A percentile compares a stretch with the other conserved stretches of the same genome.
Evolutionary conservation across 2,797 vertebrate genomes (phyloP).

Genomic region (Peromyscus melanophrys): DNA sequence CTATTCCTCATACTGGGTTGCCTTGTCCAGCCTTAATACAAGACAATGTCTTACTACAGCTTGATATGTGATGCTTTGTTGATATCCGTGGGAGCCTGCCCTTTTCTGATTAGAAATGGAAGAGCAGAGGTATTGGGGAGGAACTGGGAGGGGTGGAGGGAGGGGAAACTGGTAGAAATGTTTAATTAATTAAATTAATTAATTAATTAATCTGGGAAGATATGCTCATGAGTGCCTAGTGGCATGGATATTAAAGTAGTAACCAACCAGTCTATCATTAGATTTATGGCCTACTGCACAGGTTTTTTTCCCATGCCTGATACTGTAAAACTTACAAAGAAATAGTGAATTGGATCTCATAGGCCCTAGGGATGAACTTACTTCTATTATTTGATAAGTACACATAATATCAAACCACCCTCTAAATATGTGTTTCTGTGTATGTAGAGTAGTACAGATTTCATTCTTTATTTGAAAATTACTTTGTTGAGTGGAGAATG

Average conservation of each 20-base stretch:
- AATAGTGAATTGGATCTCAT: background rate
- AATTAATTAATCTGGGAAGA: background rate
- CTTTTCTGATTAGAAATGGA: background rate
- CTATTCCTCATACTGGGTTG: background rate
- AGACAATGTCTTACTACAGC: background rate
- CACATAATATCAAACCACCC: background rate
- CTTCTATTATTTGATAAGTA: background rate
- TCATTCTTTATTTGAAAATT: background rate
- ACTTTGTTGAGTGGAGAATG: background rate
- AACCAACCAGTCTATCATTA: background rate
- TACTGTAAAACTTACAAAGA: background rate
- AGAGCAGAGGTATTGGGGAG: background rate
- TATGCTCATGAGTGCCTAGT: background rate
- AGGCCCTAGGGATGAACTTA: background rate
- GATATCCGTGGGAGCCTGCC: background rate
- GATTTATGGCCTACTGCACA: background rate
- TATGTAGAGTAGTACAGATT: background rate
- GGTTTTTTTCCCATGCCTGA: background rate
- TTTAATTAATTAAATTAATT: too few species aligned
- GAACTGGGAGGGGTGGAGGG: background rate
- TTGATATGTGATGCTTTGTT: background rate
- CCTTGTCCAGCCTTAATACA: background rate
- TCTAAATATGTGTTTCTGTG: too few species aligned
- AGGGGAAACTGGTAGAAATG: too few species aligned
- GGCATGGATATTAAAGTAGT: background rate